Percentiles rank a stretch among this genome's conserved stretches.
Conservation (phyloP, 1,140 invertebrate species). For the Drosophila dunni region DNA sequence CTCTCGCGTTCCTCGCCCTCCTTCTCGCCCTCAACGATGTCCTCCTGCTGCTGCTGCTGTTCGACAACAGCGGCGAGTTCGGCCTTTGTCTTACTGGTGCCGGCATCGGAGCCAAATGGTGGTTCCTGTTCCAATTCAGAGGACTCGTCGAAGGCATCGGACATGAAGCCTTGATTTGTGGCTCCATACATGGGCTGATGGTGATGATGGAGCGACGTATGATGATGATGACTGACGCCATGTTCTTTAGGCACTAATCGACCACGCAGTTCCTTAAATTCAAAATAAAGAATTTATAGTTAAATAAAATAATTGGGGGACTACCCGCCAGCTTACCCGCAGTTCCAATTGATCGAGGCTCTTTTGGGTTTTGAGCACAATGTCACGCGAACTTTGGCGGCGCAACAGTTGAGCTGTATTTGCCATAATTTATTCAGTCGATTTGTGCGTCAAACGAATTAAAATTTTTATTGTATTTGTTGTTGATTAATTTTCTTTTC, state of each 20-base stretch:
- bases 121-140: constrained; percentile 85
- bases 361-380: constrained; percentile 86
- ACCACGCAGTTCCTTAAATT: constrained; percentile 88
- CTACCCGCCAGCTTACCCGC: constrained; percentile 85
- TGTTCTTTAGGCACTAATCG: constrained; percentile 91
- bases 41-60: constrained; percentile 87
- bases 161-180: constrained; percentile 91
- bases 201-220: constrained; percentile 74
- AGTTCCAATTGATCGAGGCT: constrained; percentile 94
- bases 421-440: constrained; percentile 87
- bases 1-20: constrained; percentile 93
- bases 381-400: constrained; percentile 93
- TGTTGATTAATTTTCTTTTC: constrained; percentile 13
- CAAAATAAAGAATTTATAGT: too few species aligned
- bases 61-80: constrained; percentile 86
- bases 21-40: constrained; percentile 89
- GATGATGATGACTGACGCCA: constrained; percentile 84
- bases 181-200: constrained; percentile 90
- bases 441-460: constrained; percentile 18
- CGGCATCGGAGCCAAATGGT: constrained; percentile 73
- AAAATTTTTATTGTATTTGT: constrained; percentile 31
- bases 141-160: constrained; percentile 91
- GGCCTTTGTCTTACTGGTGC: constrained; percentile 84
- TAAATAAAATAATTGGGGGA: too few species aligned
- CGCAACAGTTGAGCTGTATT: constrained; percentile 94